These are phyloP conservation scores for Apoda limacodes DNA, from an alignment of 2,888 invertebrate species.

Conservation along the genomic window DNA sequence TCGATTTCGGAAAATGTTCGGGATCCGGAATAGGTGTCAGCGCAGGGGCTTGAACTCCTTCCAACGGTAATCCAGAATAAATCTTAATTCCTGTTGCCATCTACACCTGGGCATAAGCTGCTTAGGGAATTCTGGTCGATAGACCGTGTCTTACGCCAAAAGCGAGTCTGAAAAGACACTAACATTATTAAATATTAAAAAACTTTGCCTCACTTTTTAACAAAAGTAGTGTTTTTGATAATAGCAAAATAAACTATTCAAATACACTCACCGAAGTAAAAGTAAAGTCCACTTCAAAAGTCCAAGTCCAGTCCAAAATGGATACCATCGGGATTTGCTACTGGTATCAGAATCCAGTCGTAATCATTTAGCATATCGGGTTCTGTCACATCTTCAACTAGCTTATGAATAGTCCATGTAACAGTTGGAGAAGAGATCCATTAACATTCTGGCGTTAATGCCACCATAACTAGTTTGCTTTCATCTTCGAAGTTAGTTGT, in stretches of 20 bases:
- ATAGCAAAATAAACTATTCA: too few species aligned
- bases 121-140: conserved; percentile 33
- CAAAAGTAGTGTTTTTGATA: too few species aligned
- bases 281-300: conserved; percentile 46
- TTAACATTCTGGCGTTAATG: conserved; percentile 76
- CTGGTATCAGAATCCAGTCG: conserved; percentile 76
- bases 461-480: conserved; percentile 67
- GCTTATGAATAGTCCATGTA: conserved; percentile 73
- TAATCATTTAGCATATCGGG: conserved; percentile 62
- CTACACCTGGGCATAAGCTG: conserved; percentile 72
- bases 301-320: conserved; percentile 58
- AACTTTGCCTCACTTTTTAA: too few species aligned
- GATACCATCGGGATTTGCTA: conserved; percentile 78
- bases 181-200: too few species aligned
- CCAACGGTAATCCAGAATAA: conserved; percentile 76
- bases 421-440: conserved; percentile 76
- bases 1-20: conserved; percentile 76
- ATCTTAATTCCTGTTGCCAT: conserved; percentile 82
- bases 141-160: conserved; percentile 79
- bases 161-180: conserved; percentile 51
- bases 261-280: too few species aligned
- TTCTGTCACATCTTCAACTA: conserved; percentile 69
- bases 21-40: conserved; percentile 72
- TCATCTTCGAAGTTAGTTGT: conserved; percentile 12
- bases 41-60: conserved; percentile 64